Base-by-base conservation (phyloP, 2,113 vertebrate species). In the Lepisosteus osseus region DNA sequence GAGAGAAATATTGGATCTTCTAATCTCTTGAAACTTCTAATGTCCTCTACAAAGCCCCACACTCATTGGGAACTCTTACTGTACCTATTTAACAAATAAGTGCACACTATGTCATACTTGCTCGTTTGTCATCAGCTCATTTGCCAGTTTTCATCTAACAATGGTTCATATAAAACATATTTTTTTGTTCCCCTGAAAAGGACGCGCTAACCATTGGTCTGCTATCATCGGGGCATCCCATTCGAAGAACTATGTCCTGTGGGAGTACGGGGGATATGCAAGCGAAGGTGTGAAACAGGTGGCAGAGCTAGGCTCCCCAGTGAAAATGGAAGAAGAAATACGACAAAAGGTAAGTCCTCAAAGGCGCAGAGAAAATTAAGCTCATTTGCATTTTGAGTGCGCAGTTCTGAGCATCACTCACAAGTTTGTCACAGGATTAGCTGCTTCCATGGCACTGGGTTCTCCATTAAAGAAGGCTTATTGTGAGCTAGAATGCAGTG, bases 321-420 rank as follows among this genome's bases (percentile, higher is more conserved):
- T 99, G 45, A 98, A 98, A 89, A 99, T 98, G 97, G 97, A 99
- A 79, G 97, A 99, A 89, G 97, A 99, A 89, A 99, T 99, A 83
- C 93, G 97, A 45, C 96, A 97, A 69, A 97, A 97, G 88, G 97
- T 99, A 94, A 82, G 89, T 15, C 51, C 59, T 11, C 40, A 7
- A 43, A 8, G 2, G 6, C n/a, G 1, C 6, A 7, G 3, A 3
- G 44, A 4, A 7, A 62, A 70, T 70, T 29, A 70, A 12, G 43
- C 29, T 62, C 9, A 62, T 70, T 45, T 47, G 41, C 47, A 51
- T 51, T 51, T 51, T 51, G 47, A 51, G 47, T 51, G 47, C 9
- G 9, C 9, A 9, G 47, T 51, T 51, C 5, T 51, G 47, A 51
- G 9, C 47, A 51, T 51, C 47, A 6, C 5, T 51, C 47, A 51